Percentiles rank a stretch among this genome's conserved stretches.
These are phyloP conservation scores for Poeciliopsis infans DNA, from an alignment of 2,797 vertebrate species.

Conservation along the genomic window DNA sequence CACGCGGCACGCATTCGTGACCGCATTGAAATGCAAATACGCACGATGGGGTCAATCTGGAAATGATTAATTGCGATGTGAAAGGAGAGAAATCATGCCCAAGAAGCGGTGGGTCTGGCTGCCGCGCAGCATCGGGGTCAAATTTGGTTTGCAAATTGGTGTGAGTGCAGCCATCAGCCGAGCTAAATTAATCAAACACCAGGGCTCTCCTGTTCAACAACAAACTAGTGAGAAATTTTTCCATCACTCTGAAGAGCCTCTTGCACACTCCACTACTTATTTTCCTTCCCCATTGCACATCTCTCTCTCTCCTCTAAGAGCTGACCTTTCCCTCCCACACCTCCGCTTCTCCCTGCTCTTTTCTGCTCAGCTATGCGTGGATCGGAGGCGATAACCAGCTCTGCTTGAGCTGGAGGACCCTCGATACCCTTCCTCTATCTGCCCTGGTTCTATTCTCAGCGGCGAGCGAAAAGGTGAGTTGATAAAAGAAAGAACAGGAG, in stretches of 20 bases:
- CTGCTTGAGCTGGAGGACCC: slow-evolving; percentile 65
- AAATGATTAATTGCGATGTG: background rate
- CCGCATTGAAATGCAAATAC: slow-evolving; percentile 15
- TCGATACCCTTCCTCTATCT: slow-evolving; percentile 41
- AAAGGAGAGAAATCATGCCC: background rate
- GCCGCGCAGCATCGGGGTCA: background rate
- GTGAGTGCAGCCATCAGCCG: slow-evolving; percentile 23
- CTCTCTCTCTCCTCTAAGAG: slow-evolving; percentile 28
- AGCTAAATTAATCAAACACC: slow-evolving; percentile 50
- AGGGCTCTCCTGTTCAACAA: slow-evolving; percentile 38
- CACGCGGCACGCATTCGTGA: slow-evolving; percentile 6
- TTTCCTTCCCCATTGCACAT: slow-evolving; percentile 21
- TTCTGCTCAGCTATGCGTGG: slow-evolving; percentile 41
- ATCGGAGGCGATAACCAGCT: slow-evolving; percentile 57
- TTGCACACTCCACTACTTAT: slow-evolving; percentile 8
- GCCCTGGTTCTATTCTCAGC: slow-evolving; percentile 20
- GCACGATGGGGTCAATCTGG: background rate
- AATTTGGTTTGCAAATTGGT: slow-evolving; percentile 21
- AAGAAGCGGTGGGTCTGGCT: background rate
- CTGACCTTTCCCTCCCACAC: slow-evolving; percentile 70
- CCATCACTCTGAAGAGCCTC: slow-evolving; percentile 41
- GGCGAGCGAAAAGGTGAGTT: slow-evolving; percentile 17
- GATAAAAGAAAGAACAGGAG: background rate
- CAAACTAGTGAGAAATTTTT: slow-evolving; percentile 56
- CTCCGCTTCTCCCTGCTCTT: slow-evolving; percentile 51